A percentile compares a stretch with the other conserved stretches of the same genome.
Evolutionary conservation across 2,888 invertebrate genomes (phyloP).

Genomic region (Sycophila texana): DNA sequence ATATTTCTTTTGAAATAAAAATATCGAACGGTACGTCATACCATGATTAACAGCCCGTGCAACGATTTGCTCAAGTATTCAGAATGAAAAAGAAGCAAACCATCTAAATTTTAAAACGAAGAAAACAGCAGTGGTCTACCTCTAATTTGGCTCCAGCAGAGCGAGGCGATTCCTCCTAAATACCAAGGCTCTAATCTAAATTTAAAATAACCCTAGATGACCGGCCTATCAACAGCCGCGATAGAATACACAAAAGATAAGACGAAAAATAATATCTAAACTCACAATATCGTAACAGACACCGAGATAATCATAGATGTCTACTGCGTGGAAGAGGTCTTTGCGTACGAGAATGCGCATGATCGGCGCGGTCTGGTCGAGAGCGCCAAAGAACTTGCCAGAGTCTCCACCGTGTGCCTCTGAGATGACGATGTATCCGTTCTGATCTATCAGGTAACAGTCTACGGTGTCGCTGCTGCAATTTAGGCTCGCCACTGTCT

Average conservation of each 20-base stretch:
- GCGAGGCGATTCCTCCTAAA: background rate
- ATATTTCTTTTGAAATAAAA: too few species aligned
- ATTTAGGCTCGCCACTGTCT: conserved; percentile 62
- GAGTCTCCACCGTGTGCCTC: conserved; percentile 82
- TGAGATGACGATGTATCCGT: conserved; percentile 90
- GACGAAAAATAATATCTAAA: conserved; percentile 28
- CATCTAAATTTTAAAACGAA: background rate
- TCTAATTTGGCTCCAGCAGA: background rate
- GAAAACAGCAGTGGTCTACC: background rate
- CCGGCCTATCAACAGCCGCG: too few species aligned
- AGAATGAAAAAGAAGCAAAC: too few species aligned
- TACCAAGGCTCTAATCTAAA: too few species aligned
- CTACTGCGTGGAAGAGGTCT: conserved; percentile 84
- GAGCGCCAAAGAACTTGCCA: conserved; percentile 91
- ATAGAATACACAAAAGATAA: background rate
- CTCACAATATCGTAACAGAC: conserved; percentile 80
- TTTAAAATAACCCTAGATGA: too few species aligned
- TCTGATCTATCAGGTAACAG: conserved; percentile 94
- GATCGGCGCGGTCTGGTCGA: conserved; percentile 82
- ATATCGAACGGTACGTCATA: too few species aligned
- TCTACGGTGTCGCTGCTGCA: conserved; percentile 74
- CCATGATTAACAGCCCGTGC: too few species aligned
- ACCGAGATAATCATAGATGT: conserved; percentile 91
- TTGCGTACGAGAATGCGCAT: conserved; percentile 85
- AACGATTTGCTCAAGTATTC: too few species aligned